Evolutionary conservation across 1,140 invertebrate species (phyloP).

Genomic region (Capitella teleta): DNA sequence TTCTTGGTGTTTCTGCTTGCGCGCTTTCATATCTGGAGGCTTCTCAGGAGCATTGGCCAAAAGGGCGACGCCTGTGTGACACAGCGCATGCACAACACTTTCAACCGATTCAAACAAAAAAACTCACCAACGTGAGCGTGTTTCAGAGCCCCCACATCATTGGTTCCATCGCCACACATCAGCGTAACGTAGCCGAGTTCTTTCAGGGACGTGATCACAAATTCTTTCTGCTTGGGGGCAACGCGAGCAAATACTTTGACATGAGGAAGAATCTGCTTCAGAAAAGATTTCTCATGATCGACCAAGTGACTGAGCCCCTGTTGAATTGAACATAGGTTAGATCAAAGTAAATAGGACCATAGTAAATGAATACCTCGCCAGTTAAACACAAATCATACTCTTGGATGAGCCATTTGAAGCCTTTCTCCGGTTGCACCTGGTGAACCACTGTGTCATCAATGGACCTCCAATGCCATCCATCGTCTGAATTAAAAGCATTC

Average conservation of each 20-base stretch:
- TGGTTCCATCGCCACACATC: constrained; percentile 99
- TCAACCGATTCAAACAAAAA: too few species aligned
- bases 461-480: constrained; percentile 65
- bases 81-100: too few species aligned
- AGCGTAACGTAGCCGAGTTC: constrained; percentile 75
- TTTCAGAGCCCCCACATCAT: constrained; percentile 99
- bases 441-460: constrained; percentile 60
- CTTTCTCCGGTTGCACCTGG: constrained; percentile 43
- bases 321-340: too few species aligned
- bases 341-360: too few species aligned
- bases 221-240: constrained; percentile 55
- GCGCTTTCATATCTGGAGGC: constrained; percentile 36
- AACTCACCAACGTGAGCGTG: constrained; percentile 82
- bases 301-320: neutral
- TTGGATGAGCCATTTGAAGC: constrained; percentile 48
- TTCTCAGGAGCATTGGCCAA: constrained; percentile 73
- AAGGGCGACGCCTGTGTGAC: constrained; percentile 63
- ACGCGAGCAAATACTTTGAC: constrained; percentile 51
- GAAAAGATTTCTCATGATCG: neutral
- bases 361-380: constrained; percentile 69
- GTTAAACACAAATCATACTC: constrained; percentile 86
- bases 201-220: constrained; percentile 80
- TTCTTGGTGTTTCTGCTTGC: constrained; percentile 30
- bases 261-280: constrained; percentile 57
- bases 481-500: constrained; percentile 19